Evolutionary conservation across 2,888 invertebrate species (phyloP).

Genomic region (Phyto melanocephala): DNA sequence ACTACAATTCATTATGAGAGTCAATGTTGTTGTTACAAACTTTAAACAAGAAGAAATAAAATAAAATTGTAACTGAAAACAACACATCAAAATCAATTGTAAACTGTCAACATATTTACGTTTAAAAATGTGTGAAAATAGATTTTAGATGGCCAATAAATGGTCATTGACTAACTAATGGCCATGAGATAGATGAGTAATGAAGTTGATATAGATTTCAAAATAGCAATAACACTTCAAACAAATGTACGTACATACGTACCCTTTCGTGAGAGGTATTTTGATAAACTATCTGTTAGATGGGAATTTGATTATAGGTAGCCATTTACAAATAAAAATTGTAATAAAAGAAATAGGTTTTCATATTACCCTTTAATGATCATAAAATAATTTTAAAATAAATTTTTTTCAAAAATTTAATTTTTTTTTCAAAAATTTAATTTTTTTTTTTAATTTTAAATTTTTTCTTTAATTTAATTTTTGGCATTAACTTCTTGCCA

Average conservation of each 20-base stretch:
- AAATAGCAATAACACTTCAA: neutral
- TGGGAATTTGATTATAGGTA: no score
- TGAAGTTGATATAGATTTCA: constrained; percentile 30
- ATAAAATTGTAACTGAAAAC: constrained; percentile 4
- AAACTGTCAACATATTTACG: constrained; percentile 53
- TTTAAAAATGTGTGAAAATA: neutral
- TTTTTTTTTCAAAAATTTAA: no score
- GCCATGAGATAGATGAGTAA: constrained; percentile 38
- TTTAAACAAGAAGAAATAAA: neutral
- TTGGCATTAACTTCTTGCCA: no score
- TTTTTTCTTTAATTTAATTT: no score
- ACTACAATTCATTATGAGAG: neutral
- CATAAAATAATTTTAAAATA: no score
- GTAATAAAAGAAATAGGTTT: no score
- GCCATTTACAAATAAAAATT: no score
- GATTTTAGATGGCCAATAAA: constrained; percentile 18
- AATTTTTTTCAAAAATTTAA: no score
- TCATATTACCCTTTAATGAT: no score
- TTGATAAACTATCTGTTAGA: no score
- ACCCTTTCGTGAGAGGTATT: no score
- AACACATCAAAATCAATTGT: constrained; percentile 60
- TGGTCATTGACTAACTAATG: constrained; percentile 13
- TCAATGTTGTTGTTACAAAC: neutral
- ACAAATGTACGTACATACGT: neutral
- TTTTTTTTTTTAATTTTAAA: no score